These are phyloP conservation scores for Tipula vernalis DNA, from an alignment of 2,888 invertebrate species.

Conservation along the genomic window DNA sequence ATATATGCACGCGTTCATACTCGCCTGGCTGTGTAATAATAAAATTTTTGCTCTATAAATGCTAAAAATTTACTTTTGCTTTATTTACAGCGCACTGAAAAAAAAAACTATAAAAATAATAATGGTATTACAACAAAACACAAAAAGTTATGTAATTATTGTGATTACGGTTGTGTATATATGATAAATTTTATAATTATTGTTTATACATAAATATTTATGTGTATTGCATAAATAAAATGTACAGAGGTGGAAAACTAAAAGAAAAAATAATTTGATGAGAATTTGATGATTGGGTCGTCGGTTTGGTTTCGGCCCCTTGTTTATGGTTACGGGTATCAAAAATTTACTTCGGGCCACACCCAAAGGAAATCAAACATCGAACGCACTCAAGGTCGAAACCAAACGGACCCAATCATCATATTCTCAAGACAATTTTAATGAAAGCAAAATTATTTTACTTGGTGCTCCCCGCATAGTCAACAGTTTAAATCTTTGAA, in stretches of 20 bases:
- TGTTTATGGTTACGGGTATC: no score
- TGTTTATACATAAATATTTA: not conserved
- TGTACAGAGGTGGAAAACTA: not conserved
- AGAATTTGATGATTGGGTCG: no score
- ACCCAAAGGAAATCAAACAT: no score
- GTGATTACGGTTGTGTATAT: not conserved
- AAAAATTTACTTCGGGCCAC: no score
- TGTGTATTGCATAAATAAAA: not conserved
- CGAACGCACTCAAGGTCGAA: no score
- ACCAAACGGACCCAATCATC: no score
- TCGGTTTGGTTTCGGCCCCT: no score
- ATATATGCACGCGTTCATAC: not conserved
- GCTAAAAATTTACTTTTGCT: not conserved
- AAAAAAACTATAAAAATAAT: not conserved
- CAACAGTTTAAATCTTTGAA: no score
- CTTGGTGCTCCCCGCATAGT: no score
- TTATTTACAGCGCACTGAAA: not conserved
- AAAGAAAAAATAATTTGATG: no score
- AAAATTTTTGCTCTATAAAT: not conserved
- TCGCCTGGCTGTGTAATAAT: not conserved
- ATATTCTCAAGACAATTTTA: no score
- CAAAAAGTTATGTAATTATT: not conserved
- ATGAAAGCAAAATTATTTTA: no score
- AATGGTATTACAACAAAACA: not conserved
- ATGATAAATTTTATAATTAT: not conserved